Evolutionary conservation across 2,888 invertebrate species (phyloP).

Genomic region (Pseudococcus longispinus): DNA sequence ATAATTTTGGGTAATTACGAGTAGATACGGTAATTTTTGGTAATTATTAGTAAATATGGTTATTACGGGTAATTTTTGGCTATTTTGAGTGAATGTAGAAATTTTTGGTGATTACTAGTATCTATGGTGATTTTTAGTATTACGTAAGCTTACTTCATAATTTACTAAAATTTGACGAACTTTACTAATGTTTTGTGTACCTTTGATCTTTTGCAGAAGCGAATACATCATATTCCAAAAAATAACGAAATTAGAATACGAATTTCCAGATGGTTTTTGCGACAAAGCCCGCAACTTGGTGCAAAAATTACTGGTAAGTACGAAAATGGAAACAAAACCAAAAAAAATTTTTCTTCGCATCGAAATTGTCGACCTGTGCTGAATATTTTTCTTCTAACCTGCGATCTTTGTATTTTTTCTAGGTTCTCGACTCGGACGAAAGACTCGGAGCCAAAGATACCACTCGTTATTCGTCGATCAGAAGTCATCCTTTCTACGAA

Average conservation of each 20-base stretch:
- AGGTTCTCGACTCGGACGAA: slow-evolving; percentile 76
- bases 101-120: too few species aligned
- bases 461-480: slow-evolving; percentile 79
- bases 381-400: background rate
- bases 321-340: too few species aligned
- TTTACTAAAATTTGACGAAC: background rate
- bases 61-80: too few species aligned
- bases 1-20: too few species aligned
- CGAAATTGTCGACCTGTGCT: background rate
- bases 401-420: background rate
- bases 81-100: too few species aligned
- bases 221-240: slow-evolving; percentile 97
- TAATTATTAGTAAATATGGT: too few species aligned
- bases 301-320: slow-evolving; percentile 75
- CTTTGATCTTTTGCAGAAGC: slow-evolving; percentile 67
- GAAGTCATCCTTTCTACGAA: slow-evolving; percentile 85
- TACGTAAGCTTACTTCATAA: too few species aligned
- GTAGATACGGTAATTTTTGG: too few species aligned
- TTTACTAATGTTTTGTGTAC: background rate
- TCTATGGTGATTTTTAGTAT: too few species aligned
- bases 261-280: slow-evolving; percentile 91
- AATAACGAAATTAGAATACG: slow-evolving; percentile 87
- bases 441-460: slow-evolving; percentile 84
- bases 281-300: slow-evolving; percentile 87
- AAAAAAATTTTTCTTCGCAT: too few species aligned